These are phyloP conservation scores for Apodemus speciosus DNA, from an alignment of 2,113 vertebrate species.

Conservation along the genomic window DNA sequence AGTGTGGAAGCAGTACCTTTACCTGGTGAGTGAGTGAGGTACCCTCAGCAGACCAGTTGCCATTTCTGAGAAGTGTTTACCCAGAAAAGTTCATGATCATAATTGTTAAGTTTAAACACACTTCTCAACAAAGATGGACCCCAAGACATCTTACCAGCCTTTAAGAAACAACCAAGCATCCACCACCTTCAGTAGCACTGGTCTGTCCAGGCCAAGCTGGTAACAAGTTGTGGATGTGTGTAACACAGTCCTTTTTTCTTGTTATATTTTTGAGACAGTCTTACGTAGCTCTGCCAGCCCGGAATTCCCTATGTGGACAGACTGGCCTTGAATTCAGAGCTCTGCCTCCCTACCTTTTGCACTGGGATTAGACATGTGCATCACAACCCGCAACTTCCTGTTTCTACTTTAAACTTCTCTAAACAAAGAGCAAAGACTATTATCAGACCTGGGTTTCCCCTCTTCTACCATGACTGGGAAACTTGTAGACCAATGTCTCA, in stretches of 20 bases:
- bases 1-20: not conserved
- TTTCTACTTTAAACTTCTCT: conserved; percentile 55
- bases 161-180: conserved; percentile 23
- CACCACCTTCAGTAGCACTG: not conserved
- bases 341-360: not conserved
- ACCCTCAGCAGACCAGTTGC: not conserved
- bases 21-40: not conserved
- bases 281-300: not conserved
- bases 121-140: conserved; percentile 36
- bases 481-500: not conserved
- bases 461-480: not conserved
- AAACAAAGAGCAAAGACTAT: conserved; percentile 46
- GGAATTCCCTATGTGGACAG: not conserved
- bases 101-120: conserved; percentile 24
- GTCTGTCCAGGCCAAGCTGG: not conserved
- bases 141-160: conserved; percentile 4
- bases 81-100: conserved; percentile 37
- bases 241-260: not conserved
- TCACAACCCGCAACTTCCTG: not conserved
- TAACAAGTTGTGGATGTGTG: conserved; percentile 2
- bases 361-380: not conserved
- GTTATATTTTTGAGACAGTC: not conserved
- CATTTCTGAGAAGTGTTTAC: conserved; percentile 12
- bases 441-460: not conserved
- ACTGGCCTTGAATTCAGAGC: not conserved